These are phyloP conservation scores for Chrosomus eos DNA, from an alignment of 2,797 vertebrate species.

Conservation along the genomic window DNA sequence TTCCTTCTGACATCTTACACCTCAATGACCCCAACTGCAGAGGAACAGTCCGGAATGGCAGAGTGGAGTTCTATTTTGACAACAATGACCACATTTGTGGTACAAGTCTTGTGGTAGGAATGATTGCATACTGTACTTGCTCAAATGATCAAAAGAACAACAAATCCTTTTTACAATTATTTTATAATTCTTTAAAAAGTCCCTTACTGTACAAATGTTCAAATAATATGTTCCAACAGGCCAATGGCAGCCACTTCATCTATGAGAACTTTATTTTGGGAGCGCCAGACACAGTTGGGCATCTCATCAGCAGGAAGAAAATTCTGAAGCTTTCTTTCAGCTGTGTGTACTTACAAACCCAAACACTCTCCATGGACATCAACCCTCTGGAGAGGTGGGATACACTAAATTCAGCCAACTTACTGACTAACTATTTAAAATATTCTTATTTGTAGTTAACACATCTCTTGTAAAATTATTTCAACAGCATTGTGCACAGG, in stretches of 20 bases:
- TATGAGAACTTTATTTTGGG: constrained; percentile 74
- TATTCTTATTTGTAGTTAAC: not conserved
- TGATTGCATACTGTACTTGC: not conserved
- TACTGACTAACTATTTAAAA: not conserved
- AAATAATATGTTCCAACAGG: not conserved
- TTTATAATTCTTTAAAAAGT: too few species aligned
- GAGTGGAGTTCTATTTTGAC: constrained; percentile 59
- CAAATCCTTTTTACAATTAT: too few species aligned
- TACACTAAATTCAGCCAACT: too few species aligned
- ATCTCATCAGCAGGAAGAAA: constrained; percentile 64
- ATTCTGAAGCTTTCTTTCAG: constrained; percentile 65
- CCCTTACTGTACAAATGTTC: not conserved
- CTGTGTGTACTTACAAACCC: constrained; percentile 69
- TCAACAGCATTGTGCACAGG: constrained; percentile 59
- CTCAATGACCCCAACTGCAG: constrained; percentile 60
- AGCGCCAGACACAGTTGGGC: constrained; percentile 43
- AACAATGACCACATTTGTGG: constrained; percentile 54
- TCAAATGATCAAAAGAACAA: not conserved
- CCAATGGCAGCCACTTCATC: constrained; percentile 65
- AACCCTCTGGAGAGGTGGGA: constrained; percentile 72
- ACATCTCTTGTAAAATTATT: constrained; percentile 20
- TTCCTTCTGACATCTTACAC: constrained; percentile 47
- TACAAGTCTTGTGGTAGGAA: constrained; percentile 51
- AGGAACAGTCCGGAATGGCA: constrained; percentile 53
- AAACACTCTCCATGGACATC: constrained; percentile 71